A percentile compares a stretch with the other conserved stretches of the same genome.
Evolutionary conservation across 2,797 vertebrate species (phyloP).

Genomic region (Ataeniobius toweri): DNA sequence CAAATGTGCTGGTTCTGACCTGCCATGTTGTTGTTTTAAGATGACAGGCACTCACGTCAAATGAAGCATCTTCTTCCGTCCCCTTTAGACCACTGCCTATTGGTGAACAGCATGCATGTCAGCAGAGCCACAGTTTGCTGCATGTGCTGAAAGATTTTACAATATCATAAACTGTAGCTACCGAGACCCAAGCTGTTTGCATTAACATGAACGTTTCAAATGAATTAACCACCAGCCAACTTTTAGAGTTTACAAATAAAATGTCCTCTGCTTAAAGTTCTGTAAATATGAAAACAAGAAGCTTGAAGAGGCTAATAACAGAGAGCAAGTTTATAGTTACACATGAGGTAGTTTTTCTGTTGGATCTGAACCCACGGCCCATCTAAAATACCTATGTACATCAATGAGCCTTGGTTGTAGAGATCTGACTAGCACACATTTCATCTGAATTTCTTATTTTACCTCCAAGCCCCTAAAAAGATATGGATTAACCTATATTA

Average conservation of each 20-base stretch:
- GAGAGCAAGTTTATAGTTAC: not conserved
- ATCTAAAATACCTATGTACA: not conserved
- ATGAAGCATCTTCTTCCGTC: no score
- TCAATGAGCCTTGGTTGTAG: not conserved
- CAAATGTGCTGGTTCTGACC: no score
- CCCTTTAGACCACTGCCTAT: no score
- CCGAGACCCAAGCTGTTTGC: not conserved
- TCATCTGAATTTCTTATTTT: not conserved
- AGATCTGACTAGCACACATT: not conserved
- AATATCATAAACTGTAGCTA: not conserved
- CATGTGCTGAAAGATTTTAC: not conserved
- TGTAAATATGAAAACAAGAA: conserved; percentile 1
- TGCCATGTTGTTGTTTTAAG: no score
- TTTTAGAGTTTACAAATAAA: not conserved
- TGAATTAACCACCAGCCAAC: not conserved
- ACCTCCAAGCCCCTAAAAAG: not conserved
- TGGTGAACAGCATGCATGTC: no score
- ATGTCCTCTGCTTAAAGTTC: not conserved
- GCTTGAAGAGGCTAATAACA: not conserved
- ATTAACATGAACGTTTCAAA: not conserved
- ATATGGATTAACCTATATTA: not conserved
- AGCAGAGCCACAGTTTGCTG: no score
- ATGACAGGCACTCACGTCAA: no score
- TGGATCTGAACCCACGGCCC: not conserved
- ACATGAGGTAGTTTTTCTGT: not conserved